These are phyloP conservation scores for Kryptolebias marmoratus DNA, from an alignment of 2,113 vertebrate species.

Conservation along the genomic window DNA sequence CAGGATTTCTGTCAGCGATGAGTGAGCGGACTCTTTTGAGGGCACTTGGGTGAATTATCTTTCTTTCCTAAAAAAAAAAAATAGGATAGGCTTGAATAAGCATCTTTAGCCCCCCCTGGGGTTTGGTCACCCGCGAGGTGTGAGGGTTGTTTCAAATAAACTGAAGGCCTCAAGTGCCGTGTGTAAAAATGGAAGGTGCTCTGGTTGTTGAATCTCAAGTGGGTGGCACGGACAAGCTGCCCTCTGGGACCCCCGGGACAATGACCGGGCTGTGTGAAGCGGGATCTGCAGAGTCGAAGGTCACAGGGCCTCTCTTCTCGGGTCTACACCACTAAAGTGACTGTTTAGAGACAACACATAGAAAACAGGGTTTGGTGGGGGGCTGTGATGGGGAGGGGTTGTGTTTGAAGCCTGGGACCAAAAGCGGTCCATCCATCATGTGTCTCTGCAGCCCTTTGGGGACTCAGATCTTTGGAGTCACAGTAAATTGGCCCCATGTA, in stretches of 20 bases:
- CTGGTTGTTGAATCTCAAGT: conserved; percentile 76
- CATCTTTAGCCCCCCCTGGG: conserved; percentile 66
- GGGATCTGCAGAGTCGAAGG: conserved; percentile 53
- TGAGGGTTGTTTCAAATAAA: conserved; percentile 74
- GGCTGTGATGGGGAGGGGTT: conserved; percentile 30
- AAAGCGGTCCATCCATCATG: conserved; percentile 69
- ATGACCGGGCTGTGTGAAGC: conserved; percentile 65
- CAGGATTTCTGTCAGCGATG: conserved; percentile 64
- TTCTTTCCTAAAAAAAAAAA: conserved; percentile 69
- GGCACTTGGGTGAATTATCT: conserved; percentile 74
- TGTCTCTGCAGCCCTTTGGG: conserved; percentile 62
- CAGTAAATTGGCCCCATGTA: conserved; percentile 32
- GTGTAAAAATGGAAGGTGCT: conserved; percentile 83
- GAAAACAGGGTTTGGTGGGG: conserved; percentile 55
- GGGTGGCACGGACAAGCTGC: conserved; percentile 76
- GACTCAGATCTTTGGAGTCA: conserved; percentile 26
- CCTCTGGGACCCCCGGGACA: conserved; percentile 68
- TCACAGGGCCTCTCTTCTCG: conserved; percentile 68
- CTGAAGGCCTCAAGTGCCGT: conserved; percentile 74
- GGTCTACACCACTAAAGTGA: conserved; percentile 65
- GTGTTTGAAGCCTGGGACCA: conserved; percentile 52
- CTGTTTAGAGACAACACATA: conserved; percentile 75
- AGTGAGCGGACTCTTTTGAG: conserved; percentile 64
- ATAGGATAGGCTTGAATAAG: conserved; percentile 71
- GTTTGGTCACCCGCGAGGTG: conserved; percentile 68